Evolutionary conservation across 2,888 invertebrate species (phyloP), one percentile per base, ranked within the genome.

Genomic region (Cybosia mesomella): DNA sequence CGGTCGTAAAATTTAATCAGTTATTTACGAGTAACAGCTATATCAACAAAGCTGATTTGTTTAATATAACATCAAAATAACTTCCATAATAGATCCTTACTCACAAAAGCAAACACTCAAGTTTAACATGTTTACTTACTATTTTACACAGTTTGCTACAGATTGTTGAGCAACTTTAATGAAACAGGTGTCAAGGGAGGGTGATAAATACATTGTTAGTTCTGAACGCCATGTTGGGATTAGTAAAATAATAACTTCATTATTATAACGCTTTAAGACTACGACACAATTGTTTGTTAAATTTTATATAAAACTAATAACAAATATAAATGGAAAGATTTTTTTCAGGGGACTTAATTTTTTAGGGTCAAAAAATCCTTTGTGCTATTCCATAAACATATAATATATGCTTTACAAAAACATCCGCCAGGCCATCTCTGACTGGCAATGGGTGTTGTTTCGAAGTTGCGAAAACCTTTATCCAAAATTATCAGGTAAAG

Each of bases 1-100:
- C 18, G 43, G 18, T 18, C 43, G 5, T 18, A 43, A 5, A 71
- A 79, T 71, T 80, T 73, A 79, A 80, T 73, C 73, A 81, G 75
- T 70, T 60, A 68, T 68, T 79, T 66, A 65, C 72, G 75, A 72
- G 68, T 67, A 66, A 72, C 71, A 70, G 66, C 62, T 61, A 66
- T 76, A 75, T 73, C 71, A 79, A 81, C 79, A 77, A 70, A 36
- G 58, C 64, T 66, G 68, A 81, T 71, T 81, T 73, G 59, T 77
- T 81, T 76, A 71, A 68, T 60, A 60, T 64, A 63, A 64, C 67
- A 58, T 64, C 58, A 53, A 72, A 75, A 67, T 69, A 64, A 24
- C 66, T 75, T 57, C 55, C 57, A 39, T 39, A 71, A 64, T 36
- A 68, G 22, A 13, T 34, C 7, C 21, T 65, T 62, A 57, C 60